Base-by-base conservation (phyloP, 2,888 invertebrate species). In the Harpalus rubripes region DNA sequence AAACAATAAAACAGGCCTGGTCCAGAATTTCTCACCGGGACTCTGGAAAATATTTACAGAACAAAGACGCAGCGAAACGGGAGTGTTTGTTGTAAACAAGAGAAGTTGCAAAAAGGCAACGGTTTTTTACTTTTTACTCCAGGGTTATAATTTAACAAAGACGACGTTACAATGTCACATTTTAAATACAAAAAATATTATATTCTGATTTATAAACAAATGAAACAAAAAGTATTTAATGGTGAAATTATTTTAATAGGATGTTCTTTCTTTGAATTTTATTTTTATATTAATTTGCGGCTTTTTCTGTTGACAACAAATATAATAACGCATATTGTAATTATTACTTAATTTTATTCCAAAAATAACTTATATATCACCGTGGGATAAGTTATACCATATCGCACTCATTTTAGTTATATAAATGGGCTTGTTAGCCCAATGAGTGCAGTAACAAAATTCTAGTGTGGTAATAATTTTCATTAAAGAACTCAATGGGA, bases 1-100 rank as follows among this genome's bases (percentile, higher is more conserved):
- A 83, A 84, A 76, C 59, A 84, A 76, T 61, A 84, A 84, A 84
- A 78, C 65, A 52, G 52, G 65, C 65, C 52, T 44, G 52, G 68
- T 68, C 68, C 65, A 32, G 68, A 68, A 68, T 68, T 44, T 68
- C 65, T 41, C 65, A 39, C 32, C 68, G 81, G 56, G 44, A 39
- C 68, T 68, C 44, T 26, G 15, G 68, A 68, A 81, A 81, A 81
- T 81, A 81, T 68, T 68, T 81, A 52, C 56, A n/a, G 68, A 56
- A 63, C 81, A 52, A 63, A 81, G 63, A 81, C 63, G 7, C 15
- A 74, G 22, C 52, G 74, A 74, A 74, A 74, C 44, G 18, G 72
- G 52, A 18, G 18, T 74, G 44, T 52, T 74, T 74, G 74, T 44
- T 74, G 56, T 22, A 74, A 74, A 74, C 74, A 74, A 44, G 39